A percentile compares a stretch with the other conserved stretches of the same genome.
These are phyloP conservation scores for Pelochelys cantorii DNA, from an alignment of 2,797 vertebrate genomes.

Conservation along the genomic window DNA sequence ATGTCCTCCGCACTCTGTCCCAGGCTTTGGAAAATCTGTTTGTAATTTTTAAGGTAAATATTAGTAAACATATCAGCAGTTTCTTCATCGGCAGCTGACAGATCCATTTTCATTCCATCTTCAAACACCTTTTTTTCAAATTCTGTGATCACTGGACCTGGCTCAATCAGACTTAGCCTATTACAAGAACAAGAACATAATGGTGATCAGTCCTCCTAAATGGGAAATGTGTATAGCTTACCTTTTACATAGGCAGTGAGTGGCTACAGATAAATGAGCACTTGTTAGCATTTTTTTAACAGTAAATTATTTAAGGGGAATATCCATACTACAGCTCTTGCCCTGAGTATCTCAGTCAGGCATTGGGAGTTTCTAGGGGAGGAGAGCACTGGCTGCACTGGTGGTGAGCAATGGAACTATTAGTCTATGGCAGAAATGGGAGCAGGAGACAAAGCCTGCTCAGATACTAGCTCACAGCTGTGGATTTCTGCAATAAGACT, in stretches of 20 bases:
- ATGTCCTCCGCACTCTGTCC: conserved; percentile 89
- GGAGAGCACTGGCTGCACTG: background rate
- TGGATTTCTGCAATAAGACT: background rate
- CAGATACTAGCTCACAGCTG: background rate
- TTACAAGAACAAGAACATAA: background rate
- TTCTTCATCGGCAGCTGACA: conserved; percentile 86
- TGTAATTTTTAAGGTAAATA: conserved; percentile 90
- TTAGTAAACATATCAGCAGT: conserved; percentile 90
- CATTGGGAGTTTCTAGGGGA: accelerated
- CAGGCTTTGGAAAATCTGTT: conserved; percentile 86
- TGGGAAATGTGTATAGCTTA: background rate
- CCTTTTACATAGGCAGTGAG: background rate
- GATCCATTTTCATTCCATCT: conserved; percentile 87
- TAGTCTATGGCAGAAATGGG: background rate
- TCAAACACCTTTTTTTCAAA: conserved; percentile 90
- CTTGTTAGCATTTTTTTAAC: background rate
- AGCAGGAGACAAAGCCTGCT: background rate
- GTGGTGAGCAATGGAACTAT: background rate
- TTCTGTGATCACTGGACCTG: conserved; percentile 89
- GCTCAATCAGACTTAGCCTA: conserved; percentile 90
- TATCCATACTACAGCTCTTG: background rate
- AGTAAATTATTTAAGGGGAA: background rate
- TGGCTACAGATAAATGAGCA: background rate
- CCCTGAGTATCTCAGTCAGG: background rate
- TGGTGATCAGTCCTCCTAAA: accelerated